Conservation (phyloP, 2,888 invertebrate species). For the Trisateles emortualis region DNA sequence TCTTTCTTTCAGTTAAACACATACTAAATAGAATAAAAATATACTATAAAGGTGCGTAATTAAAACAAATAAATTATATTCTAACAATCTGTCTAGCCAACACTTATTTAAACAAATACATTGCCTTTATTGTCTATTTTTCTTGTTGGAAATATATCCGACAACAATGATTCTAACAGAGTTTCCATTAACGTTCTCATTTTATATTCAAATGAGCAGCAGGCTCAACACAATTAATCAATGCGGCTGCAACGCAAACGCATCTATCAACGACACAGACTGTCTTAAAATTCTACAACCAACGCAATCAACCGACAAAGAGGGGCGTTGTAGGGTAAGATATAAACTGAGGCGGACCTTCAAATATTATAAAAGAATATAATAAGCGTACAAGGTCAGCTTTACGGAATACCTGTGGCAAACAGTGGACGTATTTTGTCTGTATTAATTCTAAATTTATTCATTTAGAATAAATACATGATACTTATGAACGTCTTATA, state of each 20-base stretch:
- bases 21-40: no score
- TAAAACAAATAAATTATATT: no score
- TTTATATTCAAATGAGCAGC: conserved; percentile 36
- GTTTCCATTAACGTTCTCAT: conserved; percentile 16
- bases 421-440: no score
- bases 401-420: no score
- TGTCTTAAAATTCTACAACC: conserved; percentile 67
- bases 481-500: no score
- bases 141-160: neutral
- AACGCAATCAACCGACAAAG: conserved; percentile 66
- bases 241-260: conserved; percentile 50
- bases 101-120: neutral
- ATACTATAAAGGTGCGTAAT: no score
- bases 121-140: neutral
- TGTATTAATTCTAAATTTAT: no score
- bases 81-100: no score
- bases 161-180: conserved; percentile 14
- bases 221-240: conserved; percentile 31
- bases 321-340: conserved; percentile 1
- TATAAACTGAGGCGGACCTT: conserved; percentile 4
- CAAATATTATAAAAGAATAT: no score
- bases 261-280: conserved; percentile 55
- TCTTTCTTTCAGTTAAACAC: no score
- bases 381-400: no score
- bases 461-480: no score